Conservation (phyloP, 2,113 vertebrate genomes). For the Aspiorhynchus laticeps region DNA sequence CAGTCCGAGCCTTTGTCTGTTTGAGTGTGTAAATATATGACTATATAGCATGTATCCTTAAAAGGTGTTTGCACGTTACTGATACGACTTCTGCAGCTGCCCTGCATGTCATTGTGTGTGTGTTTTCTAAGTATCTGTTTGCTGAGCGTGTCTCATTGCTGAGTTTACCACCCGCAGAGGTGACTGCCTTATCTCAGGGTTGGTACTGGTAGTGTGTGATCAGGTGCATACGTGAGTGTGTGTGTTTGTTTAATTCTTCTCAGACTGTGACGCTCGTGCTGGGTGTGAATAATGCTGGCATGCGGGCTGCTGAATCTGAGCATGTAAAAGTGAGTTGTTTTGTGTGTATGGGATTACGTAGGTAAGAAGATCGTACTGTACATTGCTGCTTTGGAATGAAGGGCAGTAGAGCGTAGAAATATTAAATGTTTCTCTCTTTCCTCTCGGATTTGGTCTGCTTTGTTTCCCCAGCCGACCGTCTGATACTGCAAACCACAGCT, state of each 20-base stretch:
- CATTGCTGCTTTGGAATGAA: background rate
- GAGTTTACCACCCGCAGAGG: background rate
- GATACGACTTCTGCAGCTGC: background rate
- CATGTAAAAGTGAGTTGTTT: conserved; percentile 66
- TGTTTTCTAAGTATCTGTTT: background rate
- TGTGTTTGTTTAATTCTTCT: conserved; percentile 38
- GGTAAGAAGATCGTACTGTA: conserved; percentile 15
- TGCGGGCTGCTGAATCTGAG: conserved; percentile 60
- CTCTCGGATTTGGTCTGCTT: background rate
- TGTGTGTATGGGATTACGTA: conserved; percentile 38
- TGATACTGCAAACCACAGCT: conserved; percentile 50
- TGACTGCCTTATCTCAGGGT: conserved; percentile 63
- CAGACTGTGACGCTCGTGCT: conserved; percentile 27
- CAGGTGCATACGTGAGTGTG: conserved; percentile 55
- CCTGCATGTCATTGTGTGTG: conserved; percentile 4
- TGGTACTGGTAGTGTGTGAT: conserved; percentile 53
- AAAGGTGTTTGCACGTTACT: background rate
- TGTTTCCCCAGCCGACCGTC: background rate
- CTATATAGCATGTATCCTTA: background rate
- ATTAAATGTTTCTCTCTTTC: conserved; percentile 1
- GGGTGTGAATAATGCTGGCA: conserved; percentile 70
- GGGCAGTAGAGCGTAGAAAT: background rate
- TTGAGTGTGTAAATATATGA: background rate
- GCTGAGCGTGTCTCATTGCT: background rate
- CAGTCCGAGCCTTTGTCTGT: background rate